Conservation (phyloP, 2,113 vertebrate species). For the Amblyopsis rosae region DNA sequence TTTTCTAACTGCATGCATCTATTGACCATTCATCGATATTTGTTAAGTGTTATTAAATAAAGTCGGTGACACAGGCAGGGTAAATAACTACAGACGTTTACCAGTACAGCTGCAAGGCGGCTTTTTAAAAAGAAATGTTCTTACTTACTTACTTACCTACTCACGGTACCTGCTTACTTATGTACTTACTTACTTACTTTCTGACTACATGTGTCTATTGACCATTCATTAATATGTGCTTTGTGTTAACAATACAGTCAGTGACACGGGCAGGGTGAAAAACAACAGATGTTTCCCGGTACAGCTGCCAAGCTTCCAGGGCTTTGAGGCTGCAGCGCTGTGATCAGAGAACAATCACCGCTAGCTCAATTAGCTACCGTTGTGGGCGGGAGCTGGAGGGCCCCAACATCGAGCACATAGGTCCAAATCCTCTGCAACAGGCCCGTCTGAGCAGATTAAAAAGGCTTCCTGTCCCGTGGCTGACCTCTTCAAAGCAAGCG, state of each 20-base stretch:
- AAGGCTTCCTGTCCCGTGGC: constrained; percentile 73
- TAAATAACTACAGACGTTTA: constrained; percentile 50
- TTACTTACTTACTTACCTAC: no score
- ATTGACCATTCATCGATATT: background rate
- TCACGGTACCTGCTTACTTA: background rate
- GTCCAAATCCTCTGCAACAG: constrained; percentile 65
- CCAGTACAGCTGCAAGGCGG: constrained; percentile 22
- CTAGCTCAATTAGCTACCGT: constrained; percentile 65
- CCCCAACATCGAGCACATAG: constrained; percentile 21
- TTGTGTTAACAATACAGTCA: background rate
- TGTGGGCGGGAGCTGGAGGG: constrained; percentile 43
- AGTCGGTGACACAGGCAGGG: constrained; percentile 21
- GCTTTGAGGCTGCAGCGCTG: constrained; percentile 53
- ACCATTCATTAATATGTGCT: background rate
- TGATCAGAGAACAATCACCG: constrained; percentile 38
- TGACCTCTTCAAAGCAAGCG: constrained; percentile 76
- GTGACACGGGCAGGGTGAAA: constrained; percentile 31
- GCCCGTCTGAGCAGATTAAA: constrained; percentile 74
- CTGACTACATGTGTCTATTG: background rate
- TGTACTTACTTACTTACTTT: background rate
- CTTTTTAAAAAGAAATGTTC: no score
- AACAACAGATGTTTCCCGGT: constrained; percentile 48
- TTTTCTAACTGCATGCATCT: background rate
- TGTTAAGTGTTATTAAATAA: background rate
- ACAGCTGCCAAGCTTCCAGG: constrained; percentile 43